phyloP scores from a whole-genome alignment of 2,797 vertebrate genomes.

The Ambastaia sidthimunki region DNA sequence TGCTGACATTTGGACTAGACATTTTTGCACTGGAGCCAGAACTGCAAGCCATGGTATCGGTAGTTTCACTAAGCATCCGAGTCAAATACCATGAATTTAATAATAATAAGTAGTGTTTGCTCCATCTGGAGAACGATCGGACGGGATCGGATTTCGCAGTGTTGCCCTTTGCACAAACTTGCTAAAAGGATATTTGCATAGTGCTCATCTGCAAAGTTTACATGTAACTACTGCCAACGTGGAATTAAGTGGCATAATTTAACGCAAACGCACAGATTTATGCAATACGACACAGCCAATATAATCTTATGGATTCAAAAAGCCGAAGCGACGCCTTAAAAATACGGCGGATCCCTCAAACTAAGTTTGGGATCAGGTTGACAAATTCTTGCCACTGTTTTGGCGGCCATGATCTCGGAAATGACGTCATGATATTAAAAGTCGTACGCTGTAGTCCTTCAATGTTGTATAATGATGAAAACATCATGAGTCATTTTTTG shows the following conservation, averaged over 20 bases:
- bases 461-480: background rate
- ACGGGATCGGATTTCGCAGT: background rate
- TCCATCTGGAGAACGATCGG: slow-evolving; percentile 1
- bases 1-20: slow-evolving; percentile 59
- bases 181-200: slow-evolving; percentile 23
- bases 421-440: slow-evolving; percentile 15
- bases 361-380: background rate
- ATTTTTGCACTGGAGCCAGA: slow-evolving; percentile 64
- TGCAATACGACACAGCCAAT: background rate
- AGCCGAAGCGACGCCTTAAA: background rate
- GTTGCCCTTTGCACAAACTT: background rate
- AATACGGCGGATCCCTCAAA: background rate
- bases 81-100: background rate
- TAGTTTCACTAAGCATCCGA: background rate
- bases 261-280: background rate
- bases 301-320: slow-evolving; percentile 6
- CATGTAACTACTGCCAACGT: background rate
- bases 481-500: background rate
- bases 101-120: slow-evolving; percentile 3
- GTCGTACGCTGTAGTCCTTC: background rate
- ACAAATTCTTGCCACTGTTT: slow-evolving; percentile 58
- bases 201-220: slow-evolving; percentile 6
- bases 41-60: slow-evolving; percentile 71
- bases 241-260: slow-evolving; percentile 6
- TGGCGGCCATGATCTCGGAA: slow-evolving; percentile 65